Conservation (phyloP, 2,888 invertebrate species). For the Drosophila falleni region DNA sequence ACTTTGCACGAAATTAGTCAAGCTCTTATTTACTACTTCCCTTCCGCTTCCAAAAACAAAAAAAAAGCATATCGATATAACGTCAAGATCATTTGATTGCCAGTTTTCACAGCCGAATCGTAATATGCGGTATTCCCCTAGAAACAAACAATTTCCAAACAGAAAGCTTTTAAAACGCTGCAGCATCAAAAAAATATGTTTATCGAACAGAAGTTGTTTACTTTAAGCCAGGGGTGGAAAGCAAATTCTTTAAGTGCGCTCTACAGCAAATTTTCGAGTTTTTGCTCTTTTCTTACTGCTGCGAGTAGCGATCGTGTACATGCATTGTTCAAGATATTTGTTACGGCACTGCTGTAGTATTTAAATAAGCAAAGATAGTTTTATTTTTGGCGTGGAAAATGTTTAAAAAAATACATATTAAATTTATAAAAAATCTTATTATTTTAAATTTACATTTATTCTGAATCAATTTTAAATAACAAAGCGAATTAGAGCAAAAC, state of each 20-base stretch:
- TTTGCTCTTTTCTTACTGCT: no score
- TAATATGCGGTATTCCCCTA: background rate
- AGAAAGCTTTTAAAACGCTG: background rate
- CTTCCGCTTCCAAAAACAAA: background rate
- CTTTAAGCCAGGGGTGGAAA: background rate
- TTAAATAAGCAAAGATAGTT: no score
- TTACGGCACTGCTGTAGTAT: no score
- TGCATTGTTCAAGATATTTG: no score
- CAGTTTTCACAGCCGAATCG: background rate
- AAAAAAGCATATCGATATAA: background rate
- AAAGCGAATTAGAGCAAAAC: no score
- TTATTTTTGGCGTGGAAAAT: no score
- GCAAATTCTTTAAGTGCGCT: background rate
- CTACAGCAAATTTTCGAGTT: no score
- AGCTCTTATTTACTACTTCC: background rate
- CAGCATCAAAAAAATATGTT: background rate
- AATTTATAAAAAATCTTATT: no score
- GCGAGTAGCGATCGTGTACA: no score
- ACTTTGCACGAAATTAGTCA: background rate
- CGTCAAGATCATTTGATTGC: background rate
- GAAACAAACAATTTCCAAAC: background rate
- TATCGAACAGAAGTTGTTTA: background rate
- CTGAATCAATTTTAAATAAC: no score
- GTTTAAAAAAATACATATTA: no score
- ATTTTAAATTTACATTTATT: no score